phyloP scores from a whole-genome alignment of 2,888 invertebrate genomes.

The Heteromurus nitidus region DNA sequence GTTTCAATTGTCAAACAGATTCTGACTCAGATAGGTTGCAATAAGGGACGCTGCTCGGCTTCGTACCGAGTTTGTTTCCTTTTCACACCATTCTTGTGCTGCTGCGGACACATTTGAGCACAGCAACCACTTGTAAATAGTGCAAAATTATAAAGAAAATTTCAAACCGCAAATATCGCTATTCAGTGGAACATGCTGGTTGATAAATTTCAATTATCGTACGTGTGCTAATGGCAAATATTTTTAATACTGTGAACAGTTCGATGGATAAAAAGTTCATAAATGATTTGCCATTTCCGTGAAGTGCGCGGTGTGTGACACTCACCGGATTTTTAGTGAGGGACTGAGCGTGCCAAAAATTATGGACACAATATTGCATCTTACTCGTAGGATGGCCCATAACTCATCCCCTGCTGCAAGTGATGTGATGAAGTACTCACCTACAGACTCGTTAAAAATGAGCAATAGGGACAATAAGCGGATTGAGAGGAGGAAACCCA shows the following conservation, averaged over 20 bases:
- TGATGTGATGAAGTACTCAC: slow-evolving; percentile 68
- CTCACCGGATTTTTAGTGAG: too few species aligned
- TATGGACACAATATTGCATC: slow-evolving; percentile 69
- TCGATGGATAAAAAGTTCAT: too few species aligned
- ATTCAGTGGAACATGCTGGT: too few species aligned
- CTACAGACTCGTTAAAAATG: slow-evolving; percentile 68
- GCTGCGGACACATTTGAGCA: too few species aligned
- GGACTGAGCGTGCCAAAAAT: too few species aligned
- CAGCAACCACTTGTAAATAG: slow-evolving; percentile 58
- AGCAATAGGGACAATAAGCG: slow-evolving; percentile 66
- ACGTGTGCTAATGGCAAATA: too few species aligned
- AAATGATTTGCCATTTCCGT: too few species aligned
- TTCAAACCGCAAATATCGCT: too few species aligned
- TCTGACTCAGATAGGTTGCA: slow-evolving; percentile 66
- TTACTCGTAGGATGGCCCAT: slow-evolving; percentile 66
- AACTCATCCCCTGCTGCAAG: slow-evolving; percentile 63
- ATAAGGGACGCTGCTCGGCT: slow-evolving; percentile 62
- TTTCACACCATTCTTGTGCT: not conserved
- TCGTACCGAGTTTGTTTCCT: slow-evolving; percentile 54
- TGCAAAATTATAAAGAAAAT: too few species aligned
- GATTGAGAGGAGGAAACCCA: slow-evolving; percentile 62
- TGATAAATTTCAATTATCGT: too few species aligned
- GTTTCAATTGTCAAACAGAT: slow-evolving; percentile 70
- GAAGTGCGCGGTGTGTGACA: too few species aligned
- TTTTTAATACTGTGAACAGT: too few species aligned